These are phyloP conservation scores for Diarsia dahlii DNA, from an alignment of 2,888 invertebrate genomes.

Conservation along the genomic window DNA sequence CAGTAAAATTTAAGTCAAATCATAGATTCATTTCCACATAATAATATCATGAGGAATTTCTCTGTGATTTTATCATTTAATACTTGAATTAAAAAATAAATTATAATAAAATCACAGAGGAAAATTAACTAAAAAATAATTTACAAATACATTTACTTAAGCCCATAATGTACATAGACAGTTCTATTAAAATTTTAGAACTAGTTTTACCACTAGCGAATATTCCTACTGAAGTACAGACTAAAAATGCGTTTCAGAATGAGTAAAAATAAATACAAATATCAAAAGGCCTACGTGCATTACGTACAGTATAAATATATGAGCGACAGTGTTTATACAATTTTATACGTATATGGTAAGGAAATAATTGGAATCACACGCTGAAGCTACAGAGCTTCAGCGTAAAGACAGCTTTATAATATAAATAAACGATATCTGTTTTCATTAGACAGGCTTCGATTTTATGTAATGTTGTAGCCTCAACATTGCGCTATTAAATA, in stretches of 20 bases:
- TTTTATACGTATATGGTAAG: conserved; percentile 27
- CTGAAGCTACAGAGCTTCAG: no score
- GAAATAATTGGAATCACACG: conserved; percentile 51
- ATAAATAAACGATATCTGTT: background rate
- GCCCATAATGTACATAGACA: conserved; percentile 47
- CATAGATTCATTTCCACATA: conserved; percentile 16
- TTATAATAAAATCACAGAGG: conserved; percentile 46
- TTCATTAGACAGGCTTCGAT: background rate
- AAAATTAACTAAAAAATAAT: conserved; percentile 19
- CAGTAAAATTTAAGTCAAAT: conserved; percentile 30
- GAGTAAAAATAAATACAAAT: conserved; percentile 56
- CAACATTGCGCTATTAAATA: conserved; percentile 4
- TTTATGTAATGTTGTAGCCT: conserved; percentile 4
- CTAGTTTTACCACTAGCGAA: conserved; percentile 48
- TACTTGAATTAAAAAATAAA: conserved; percentile 35
- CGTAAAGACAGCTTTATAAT: no score
- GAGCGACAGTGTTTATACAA: conserved; percentile 42
- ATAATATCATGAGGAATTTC: conserved; percentile 11
- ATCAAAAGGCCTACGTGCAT: conserved; percentile 31
- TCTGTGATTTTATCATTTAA: conserved; percentile 50
- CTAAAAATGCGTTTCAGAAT: conserved; percentile 65
- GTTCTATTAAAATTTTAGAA: conserved; percentile 33
- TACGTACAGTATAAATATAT: conserved; percentile 29
- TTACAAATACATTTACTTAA: conserved; percentile 26
- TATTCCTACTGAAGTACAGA: conserved; percentile 52